Percentiles rank a stretch among this genome's conserved stretches.
Conservation (phyloP, 2,888 invertebrate species). For the Dolichopus griseipennis region DNA sequence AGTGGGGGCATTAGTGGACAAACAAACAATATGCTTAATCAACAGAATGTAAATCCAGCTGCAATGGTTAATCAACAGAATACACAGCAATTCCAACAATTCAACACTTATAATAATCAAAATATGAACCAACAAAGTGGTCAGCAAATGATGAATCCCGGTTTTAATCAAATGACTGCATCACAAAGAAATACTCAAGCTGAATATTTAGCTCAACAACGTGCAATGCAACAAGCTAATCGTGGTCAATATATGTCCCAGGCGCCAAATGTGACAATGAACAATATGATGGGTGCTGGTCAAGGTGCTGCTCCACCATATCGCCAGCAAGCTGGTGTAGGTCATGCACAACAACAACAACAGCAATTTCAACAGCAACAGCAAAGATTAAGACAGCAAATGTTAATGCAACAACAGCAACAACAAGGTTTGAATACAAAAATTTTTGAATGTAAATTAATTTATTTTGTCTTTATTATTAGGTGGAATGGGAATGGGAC, state of each 20-base stretch:
- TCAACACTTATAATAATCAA: slow-evolving; percentile 52
- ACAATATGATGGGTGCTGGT: slow-evolving; percentile 41
- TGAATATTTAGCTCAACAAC: slow-evolving; percentile 37
- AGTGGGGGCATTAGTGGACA: slow-evolving; percentile 25
- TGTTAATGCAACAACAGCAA: slow-evolving; percentile 54
- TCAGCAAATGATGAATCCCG: slow-evolving; percentile 34
- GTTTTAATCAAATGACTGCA: slow-evolving; percentile 40
- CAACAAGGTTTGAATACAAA: slow-evolving; percentile 31
- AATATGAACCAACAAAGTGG: slow-evolving; percentile 43
- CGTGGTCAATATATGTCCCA: slow-evolving; percentile 45
- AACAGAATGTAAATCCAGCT: slow-evolving; percentile 26
- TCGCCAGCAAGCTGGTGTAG: slow-evolving; percentile 45
- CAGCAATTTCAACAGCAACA: slow-evolving; percentile 47
- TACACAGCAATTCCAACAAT: slow-evolving; percentile 47
- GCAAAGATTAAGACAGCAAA: slow-evolving; percentile 63
- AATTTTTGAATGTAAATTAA: slow-evolving; percentile 15
- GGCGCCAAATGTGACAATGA: slow-evolving; percentile 82
- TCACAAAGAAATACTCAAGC: slow-evolving; percentile 36
- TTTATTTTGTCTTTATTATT: slow-evolving; percentile 24
- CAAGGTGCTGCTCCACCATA: slow-evolving; percentile 64
- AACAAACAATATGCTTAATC: slow-evolving; percentile 35
- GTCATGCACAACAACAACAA: slow-evolving; percentile 35
- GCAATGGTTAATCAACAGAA: slow-evolving; percentile 41
- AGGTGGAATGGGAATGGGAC: slow-evolving; percentile 33
- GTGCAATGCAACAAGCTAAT: slow-evolving; percentile 35